Conservation (phyloP, 1,140 invertebrate genomes). For the Laupala kohalensis region DNA sequence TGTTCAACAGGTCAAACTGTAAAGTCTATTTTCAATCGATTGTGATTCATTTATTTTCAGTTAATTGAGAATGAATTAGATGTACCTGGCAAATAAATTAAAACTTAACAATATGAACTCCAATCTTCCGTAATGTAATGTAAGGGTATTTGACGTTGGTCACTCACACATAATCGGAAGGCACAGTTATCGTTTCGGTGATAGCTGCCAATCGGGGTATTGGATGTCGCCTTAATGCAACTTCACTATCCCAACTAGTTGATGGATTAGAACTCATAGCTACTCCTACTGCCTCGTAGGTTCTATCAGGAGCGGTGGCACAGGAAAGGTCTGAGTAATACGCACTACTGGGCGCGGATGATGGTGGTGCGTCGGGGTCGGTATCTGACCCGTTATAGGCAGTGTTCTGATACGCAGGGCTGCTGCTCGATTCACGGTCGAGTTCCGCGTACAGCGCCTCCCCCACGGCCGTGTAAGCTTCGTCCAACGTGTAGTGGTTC, state of each 20-base stretch:
- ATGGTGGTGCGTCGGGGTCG: constrained; percentile 45
- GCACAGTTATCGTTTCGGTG: constrained; percentile 41
- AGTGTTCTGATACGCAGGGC: constrained; percentile 54
- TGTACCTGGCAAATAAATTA: too few relatives aligned
- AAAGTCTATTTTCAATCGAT: too few relatives aligned
- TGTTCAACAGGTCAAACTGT: too few relatives aligned
- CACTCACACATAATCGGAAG: constrained; percentile 45
- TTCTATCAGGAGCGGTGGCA: constrained; percentile 34
- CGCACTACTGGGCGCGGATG: constrained; percentile 52
- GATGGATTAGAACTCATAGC: constrained; percentile 22
- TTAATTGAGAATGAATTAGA: too few relatives aligned
- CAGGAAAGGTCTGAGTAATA: constrained; percentile 53
- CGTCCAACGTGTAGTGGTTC: constrained; percentile 58
- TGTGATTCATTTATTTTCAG: too few relatives aligned
- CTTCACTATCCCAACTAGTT: constrained; percentile 21
- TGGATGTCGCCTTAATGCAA: constrained; percentile 24
- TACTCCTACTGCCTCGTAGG: constrained; percentile 40
- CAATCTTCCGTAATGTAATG: too few relatives aligned
- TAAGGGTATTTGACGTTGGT: not conserved
- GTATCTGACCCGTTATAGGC: constrained; percentile 48
- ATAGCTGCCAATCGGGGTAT: constrained; percentile 44
- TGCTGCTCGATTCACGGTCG: constrained; percentile 37
- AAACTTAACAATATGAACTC: too few relatives aligned
- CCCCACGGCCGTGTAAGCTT: constrained; percentile 36
- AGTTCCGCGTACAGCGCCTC: constrained; percentile 54